Percentiles rank a stretch among this genome's conserved stretches.
Evolutionary conservation across 2,888 invertebrate genomes (phyloP).

Genomic region (Sclerodermus sp.): DNA sequence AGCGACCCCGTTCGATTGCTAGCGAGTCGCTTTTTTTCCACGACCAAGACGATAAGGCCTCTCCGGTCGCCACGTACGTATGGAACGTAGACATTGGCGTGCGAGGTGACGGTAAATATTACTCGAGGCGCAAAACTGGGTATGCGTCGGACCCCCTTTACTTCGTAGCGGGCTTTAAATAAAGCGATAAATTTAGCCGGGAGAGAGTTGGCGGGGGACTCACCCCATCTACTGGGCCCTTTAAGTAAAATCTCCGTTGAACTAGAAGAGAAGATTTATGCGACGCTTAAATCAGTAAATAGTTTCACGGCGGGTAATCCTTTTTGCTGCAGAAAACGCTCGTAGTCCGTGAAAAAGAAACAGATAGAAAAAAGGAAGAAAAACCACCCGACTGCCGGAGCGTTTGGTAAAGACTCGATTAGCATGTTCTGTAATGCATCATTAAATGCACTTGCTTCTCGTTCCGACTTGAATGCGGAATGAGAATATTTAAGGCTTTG

Average conservation of each 20-base stretch:
- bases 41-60: conserved; percentile 1
- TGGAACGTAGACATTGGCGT: conserved; percentile 22
- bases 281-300: conserved; percentile 34
- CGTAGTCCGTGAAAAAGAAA: neutral
- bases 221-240: conserved; percentile 8
- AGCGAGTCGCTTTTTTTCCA: too few species aligned
- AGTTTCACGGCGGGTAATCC: conserved; percentile 28
- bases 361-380: neutral
- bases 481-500: too few species aligned
- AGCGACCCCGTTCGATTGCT: too few species aligned
- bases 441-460: neutral
- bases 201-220: conserved; percentile 3
- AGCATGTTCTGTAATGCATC: neutral
- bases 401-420: neutral
- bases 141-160: conserved; percentile 17
- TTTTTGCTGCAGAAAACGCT: conserved; percentile 19
- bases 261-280: conserved; percentile 29
- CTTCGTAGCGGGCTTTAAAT: conserved; percentile 33
- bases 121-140: conserved; percentile 15
- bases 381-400: neutral
- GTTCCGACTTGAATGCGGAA: too few species aligned
- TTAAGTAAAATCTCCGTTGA: conserved; percentile 31
- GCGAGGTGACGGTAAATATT: conserved; percentile 30
- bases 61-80: neutral
- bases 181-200: conserved; percentile 40